These are phyloP conservation scores for Empidonax traillii DNA, from an alignment of 2,113 vertebrate species.

Conservation along the genomic window DNA sequence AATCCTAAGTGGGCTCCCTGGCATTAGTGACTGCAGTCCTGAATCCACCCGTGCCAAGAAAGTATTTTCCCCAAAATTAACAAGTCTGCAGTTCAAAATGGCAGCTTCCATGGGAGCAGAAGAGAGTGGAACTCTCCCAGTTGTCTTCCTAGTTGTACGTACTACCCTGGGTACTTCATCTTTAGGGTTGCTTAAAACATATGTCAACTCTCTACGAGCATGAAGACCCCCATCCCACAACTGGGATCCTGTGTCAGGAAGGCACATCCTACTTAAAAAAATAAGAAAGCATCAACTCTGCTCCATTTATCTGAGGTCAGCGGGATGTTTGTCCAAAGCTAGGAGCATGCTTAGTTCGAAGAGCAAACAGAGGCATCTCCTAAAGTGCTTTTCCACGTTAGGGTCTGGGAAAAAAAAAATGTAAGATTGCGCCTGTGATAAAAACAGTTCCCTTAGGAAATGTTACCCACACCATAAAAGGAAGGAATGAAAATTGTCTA, in stretches of 20 bases:
- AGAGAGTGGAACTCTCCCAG: not conserved
- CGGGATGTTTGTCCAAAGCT: not conserved
- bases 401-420: slow-evolving; percentile 9
- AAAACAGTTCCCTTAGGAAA: slow-evolving; percentile 14
- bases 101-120: not conserved
- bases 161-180: not conserved
- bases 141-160: not conserved
- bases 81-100: not conserved
- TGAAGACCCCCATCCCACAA: not conserved
- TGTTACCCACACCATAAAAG: slow-evolving; percentile 28
- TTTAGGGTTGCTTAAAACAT: not conserved
- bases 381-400: not conserved
- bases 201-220: not conserved
- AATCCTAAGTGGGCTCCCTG: not conserved
- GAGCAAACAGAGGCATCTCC: slow-evolving; percentile 27
- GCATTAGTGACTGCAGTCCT: not conserved
- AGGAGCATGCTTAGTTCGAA: not conserved
- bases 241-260: not conserved
- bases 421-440: not conserved
- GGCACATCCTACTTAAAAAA: not conserved
- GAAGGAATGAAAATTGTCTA: not conserved
- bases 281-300: not conserved
- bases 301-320: not conserved
- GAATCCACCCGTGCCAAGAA: not conserved
- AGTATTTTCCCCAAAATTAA: not conserved